These are phyloP conservation scores for Anoplophora glabripennis DNA, from an alignment of 1,140 invertebrate genomes.

Conservation along the genomic window DNA sequence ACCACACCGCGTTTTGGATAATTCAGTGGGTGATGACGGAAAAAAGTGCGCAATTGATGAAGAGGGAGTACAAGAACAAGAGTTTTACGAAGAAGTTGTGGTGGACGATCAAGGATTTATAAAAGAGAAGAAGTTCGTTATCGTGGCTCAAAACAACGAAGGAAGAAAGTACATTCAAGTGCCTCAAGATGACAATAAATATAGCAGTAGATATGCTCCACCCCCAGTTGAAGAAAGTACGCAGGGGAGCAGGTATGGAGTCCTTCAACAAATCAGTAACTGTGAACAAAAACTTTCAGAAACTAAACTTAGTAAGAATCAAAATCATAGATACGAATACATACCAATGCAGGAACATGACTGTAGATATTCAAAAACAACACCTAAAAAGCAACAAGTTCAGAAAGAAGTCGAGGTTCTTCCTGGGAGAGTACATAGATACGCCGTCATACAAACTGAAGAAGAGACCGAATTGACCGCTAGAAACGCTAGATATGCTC, in stretches of 20 bases:
- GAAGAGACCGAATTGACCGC: slow-evolving; percentile 26
- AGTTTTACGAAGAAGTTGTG: slow-evolving; percentile 48
- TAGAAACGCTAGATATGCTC: slow-evolving; percentile 48
- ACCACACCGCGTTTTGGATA: slow-evolving; percentile 21
- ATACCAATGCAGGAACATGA: slow-evolving; percentile 48
- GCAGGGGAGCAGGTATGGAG: slow-evolving; percentile 26
- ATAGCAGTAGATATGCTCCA: slow-evolving; percentile 8
- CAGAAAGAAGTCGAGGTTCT: slow-evolving; percentile 60
- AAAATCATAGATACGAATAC: slow-evolving; percentile 51
- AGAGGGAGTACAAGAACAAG: slow-evolving; percentile 42
- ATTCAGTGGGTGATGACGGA: slow-evolving; percentile 6
- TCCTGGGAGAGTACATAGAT: slow-evolving; percentile 53
- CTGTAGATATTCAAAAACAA: slow-evolving; percentile 5
- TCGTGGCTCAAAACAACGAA: slow-evolving; percentile 36
- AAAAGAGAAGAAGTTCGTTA: slow-evolving; percentile 44
- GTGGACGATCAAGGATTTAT: slow-evolving; percentile 45
- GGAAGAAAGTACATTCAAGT: slow-evolving; percentile 24
- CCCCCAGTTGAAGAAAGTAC: slow-evolving; percentile 1
- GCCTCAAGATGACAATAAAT: slow-evolving; percentile 3
- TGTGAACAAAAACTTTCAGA: slow-evolving; percentile 4
- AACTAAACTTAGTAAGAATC: neutral
- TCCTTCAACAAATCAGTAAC: slow-evolving; percentile 11
- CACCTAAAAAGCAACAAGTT: slow-evolving; percentile 21
- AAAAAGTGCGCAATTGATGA: slow-evolving; percentile 14
- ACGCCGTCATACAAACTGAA: slow-evolving; percentile 56